Conservation (phyloP, 2,888 invertebrate species). For the Callinectes sapidus region DNA sequence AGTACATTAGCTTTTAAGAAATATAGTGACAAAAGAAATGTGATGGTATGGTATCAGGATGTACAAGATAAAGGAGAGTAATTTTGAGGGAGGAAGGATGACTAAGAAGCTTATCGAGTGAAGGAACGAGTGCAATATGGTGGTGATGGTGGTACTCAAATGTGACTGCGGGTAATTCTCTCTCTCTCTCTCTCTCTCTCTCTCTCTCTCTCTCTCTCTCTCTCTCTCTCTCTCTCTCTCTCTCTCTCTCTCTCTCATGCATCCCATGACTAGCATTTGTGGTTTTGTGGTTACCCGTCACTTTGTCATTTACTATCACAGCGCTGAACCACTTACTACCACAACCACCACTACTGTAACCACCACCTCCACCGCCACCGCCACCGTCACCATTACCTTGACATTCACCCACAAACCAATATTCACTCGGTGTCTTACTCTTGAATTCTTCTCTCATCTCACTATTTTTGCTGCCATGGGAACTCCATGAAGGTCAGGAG, state of each 20-base stretch:
- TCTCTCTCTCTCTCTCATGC: slow-evolving; percentile 24
- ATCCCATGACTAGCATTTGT: not conserved
- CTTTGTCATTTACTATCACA: not conserved
- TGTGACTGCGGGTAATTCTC: not conserved
- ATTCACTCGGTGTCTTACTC: not conserved
- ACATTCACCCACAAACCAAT: slow-evolving; percentile 26
- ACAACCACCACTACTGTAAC: too few species aligned
- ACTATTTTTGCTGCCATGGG: not conserved
- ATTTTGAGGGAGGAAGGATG: too few species aligned
- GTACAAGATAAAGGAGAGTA: too few species aligned
- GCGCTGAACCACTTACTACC: not conserved
- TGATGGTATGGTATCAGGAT: too few species aligned
- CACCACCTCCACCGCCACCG: not conserved
- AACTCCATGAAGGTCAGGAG: not conserved
- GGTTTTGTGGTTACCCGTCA: not conserved
- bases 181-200: slow-evolving; percentile 31
- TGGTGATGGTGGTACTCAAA: not conserved
- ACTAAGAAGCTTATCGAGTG: not conserved
- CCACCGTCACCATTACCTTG: not conserved
- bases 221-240: slow-evolving; percentile 37
- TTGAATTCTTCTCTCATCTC: not conserved
- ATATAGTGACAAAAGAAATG: too few species aligned
- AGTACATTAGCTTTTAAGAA: too few species aligned
- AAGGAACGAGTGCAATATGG: not conserved
- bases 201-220: slow-evolving; percentile 35